Percentiles rank a stretch among this genome's conserved stretches.
Evolutionary conservation across 2,113 vertebrate genomes (phyloP).

Genomic region (Sphyrna mokarran): DNA sequence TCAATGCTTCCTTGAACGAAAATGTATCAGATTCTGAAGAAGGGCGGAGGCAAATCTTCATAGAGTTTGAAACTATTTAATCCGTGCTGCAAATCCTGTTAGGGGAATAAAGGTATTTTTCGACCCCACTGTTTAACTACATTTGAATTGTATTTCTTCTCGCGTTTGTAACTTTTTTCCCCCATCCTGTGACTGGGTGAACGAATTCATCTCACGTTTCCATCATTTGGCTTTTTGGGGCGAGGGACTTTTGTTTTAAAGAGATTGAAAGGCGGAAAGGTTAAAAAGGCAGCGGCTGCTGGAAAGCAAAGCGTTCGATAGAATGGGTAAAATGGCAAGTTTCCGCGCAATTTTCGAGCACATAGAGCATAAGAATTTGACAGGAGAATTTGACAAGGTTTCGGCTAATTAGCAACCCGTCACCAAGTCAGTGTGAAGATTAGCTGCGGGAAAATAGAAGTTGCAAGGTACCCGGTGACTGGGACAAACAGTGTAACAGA

Average conservation of each 20-base stretch:
- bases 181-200: neutral
- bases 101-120: neutral
- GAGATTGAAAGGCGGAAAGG: neutral
- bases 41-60: too few species aligned
- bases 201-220: too few species aligned
- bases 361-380: neutral
- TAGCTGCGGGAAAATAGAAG: neutral
- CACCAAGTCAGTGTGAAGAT: slow-evolving; percentile 14
- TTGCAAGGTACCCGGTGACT: neutral
- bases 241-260: neutral
- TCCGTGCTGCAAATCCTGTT: neutral
- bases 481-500: neutral
- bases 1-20: neutral
- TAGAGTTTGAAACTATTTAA: neutral
- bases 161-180: neutral
- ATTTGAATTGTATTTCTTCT: neutral
- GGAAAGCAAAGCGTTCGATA: too few species aligned
- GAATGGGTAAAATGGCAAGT: neutral
- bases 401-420: slow-evolving; percentile 16
- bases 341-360: neutral
- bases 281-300: neutral
- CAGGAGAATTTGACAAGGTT: slow-evolving; percentile 15
- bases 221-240: neutral
- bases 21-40: neutral
- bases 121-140: neutral